Evolutionary conservation across 2,797 vertebrate species (phyloP).

Genomic region (Poeciliopsis presidionis): DNA sequence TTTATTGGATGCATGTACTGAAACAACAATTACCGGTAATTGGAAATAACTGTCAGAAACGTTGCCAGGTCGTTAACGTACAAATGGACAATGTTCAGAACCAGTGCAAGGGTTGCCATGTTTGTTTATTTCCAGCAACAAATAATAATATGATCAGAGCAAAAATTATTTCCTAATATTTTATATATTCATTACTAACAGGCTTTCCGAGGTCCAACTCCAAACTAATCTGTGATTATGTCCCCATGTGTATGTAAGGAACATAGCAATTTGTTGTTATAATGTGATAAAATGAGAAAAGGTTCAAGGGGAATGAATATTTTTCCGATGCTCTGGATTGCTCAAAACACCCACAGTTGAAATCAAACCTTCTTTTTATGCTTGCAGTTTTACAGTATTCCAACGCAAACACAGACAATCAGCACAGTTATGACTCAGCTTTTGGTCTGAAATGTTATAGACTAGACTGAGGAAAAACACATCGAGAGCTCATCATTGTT

Average conservation of each 20-base stretch:
- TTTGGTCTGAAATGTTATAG: constrained; percentile 31
- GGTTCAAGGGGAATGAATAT: not conserved
- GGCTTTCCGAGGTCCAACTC: not conserved
- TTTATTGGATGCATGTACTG: constrained; percentile 45
- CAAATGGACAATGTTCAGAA: constrained; percentile 2
- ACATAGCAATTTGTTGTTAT: not conserved
- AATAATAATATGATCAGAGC: not conserved
- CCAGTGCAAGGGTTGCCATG: not conserved
- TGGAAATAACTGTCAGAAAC: constrained; percentile 29
- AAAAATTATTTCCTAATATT: not conserved
- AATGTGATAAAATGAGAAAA: not conserved
- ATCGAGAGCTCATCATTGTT: constrained; percentile 46
- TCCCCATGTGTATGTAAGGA: too few relatives aligned
- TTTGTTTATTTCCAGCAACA: constrained; percentile 18
- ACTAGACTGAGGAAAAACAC: constrained; percentile 30
- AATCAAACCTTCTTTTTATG: not conserved
- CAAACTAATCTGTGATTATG: not conserved
- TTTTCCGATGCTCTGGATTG: not conserved
- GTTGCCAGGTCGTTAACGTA: not conserved
- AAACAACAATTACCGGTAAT: constrained; percentile 41
- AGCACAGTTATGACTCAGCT: constrained; percentile 19
- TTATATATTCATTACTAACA: not conserved
- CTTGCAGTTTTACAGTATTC: constrained; percentile 1
- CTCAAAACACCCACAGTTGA: not conserved
- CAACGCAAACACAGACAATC: constrained; percentile 6